A percentile compares a stretch with the other conserved stretches of the same genome.
These are phyloP conservation scores for Petrocephalus sullivani DNA, from an alignment of 2,797 vertebrate genomes.

Conservation along the genomic window DNA sequence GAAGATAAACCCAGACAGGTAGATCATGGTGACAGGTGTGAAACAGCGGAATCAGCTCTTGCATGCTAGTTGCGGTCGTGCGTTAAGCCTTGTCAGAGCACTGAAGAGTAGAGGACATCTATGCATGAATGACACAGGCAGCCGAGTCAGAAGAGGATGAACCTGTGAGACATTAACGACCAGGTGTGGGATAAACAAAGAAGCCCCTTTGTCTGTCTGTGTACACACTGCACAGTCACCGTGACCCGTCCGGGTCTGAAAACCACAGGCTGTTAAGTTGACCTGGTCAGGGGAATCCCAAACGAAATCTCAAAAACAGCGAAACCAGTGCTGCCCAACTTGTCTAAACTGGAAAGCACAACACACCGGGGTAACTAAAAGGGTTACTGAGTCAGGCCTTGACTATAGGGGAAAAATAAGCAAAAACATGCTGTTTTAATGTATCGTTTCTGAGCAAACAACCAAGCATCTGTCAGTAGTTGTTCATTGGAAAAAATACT, in stretches of 20 bases:
- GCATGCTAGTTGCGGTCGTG: neutral
- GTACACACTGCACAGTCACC: neutral
- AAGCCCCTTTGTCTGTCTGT: neutral
- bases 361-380: neutral
- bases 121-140: neutral
- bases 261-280: neutral
- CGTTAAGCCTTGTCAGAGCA: neutral
- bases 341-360: neutral
- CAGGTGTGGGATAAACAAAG: neutral
- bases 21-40: neutral
- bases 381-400: neutral
- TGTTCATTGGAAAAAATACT: constrained; percentile 48
- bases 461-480: constrained; percentile 25
- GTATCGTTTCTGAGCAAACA: neutral
- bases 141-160: neutral
- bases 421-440: neutral
- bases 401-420: neutral
- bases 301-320: neutral
- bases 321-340: neutral
- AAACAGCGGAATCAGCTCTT: neutral
- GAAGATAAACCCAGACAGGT: neutral
- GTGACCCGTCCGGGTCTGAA: neutral
- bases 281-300: neutral
- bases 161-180: neutral
- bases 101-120: neutral